Evolutionary conservation across 2,113 vertebrate genomes (phyloP), one percentile per base, ranked within the genome.

Genomic region (Penelope pileata): DNA sequence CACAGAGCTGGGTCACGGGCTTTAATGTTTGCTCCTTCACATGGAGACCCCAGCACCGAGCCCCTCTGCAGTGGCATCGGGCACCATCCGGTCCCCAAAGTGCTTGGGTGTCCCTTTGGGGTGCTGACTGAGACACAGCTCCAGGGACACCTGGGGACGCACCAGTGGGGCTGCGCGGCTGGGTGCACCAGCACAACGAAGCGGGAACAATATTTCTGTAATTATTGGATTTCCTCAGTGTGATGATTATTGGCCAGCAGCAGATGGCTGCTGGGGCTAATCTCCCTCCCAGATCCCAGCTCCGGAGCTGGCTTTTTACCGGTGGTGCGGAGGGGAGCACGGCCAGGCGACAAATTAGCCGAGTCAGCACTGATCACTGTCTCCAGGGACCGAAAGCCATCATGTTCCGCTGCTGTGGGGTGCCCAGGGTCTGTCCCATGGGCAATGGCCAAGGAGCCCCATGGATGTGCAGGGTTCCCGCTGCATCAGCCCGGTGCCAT

Each of bases 231-330:
- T 97, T 97, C 89, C 88, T 68, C 88, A 38, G 47, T 9, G 1
- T 58, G 80, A 88, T 76, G 92, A 53, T 92, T 88, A 96, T 94
- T 96, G 96, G 93, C 95, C n/a, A 9, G 92, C 60, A 74, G 93
- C 97, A 97, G 97, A 97, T 97, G 97, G 97, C 69, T 95, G 78
- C 68, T 59, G 86, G 4, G 13, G 95, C 89, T 97, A 97, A 97
- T 97, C 97, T 80, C 81, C 81, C 73, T 80, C 94, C 91, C 93
- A 94, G 93, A 95, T 96, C 96, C 96, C 90, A 1, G 24, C 82
- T 86, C 86, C 1, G 16, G 97, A 97, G 91, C 83, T 94, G 91
- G 94, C 93, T 95, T 94, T 92, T 94, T 83, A 78, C 82, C 32
- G 45, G 21, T 6, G 14, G 67, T 5, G 1, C 78, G 75, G 69